These are phyloP conservation scores for Monochamus alternatus DNA, from an alignment of 2,888 invertebrate species.

Conservation along the genomic window DNA sequence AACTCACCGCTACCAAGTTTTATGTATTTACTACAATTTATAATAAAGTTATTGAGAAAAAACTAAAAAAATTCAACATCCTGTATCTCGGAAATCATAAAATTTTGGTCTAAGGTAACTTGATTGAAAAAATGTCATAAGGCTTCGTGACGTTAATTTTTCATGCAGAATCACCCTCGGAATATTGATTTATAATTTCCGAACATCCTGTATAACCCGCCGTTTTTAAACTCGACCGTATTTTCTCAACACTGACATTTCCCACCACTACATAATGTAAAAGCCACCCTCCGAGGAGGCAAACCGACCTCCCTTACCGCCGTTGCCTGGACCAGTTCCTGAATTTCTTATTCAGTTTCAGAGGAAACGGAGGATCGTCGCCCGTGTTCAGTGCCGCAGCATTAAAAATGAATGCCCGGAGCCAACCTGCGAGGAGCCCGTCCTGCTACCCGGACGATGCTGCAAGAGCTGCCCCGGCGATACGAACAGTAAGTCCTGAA, in stretches of 20 bases:
- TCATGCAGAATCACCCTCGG: too few relatives aligned
- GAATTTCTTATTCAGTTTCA: constrained; percentile 79
- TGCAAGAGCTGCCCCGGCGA: constrained; percentile 94
- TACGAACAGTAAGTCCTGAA: constrained; percentile 61
- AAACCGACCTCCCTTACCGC: background rate
- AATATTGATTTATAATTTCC: too few relatives aligned
- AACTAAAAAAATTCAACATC: too few relatives aligned
- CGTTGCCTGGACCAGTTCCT: constrained; percentile 27
- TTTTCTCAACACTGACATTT: background rate
- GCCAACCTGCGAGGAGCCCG: constrained; percentile 89
- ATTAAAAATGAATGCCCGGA: constrained; percentile 94
- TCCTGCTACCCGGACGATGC: constrained; percentile 87
- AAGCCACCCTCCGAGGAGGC: background rate
- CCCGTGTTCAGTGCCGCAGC: constrained; percentile 91
- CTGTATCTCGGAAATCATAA: too few relatives aligned
- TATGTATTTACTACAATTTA: too few relatives aligned
- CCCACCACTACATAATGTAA: constrained; percentile 14
- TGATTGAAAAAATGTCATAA: too few relatives aligned
- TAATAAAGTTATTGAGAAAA: too few relatives aligned
- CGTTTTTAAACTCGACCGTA: too few relatives aligned
- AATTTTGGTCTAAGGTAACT: too few relatives aligned
- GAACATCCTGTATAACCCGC: too few relatives aligned
- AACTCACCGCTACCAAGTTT: too few relatives aligned
- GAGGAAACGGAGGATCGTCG: constrained; percentile 89
- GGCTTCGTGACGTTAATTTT: too few relatives aligned